Evolutionary conservation across 2,113 vertebrate genomes (phyloP), one percentile per base, ranked within the genome.

Genomic region (Prietella phreatophila): DNA sequence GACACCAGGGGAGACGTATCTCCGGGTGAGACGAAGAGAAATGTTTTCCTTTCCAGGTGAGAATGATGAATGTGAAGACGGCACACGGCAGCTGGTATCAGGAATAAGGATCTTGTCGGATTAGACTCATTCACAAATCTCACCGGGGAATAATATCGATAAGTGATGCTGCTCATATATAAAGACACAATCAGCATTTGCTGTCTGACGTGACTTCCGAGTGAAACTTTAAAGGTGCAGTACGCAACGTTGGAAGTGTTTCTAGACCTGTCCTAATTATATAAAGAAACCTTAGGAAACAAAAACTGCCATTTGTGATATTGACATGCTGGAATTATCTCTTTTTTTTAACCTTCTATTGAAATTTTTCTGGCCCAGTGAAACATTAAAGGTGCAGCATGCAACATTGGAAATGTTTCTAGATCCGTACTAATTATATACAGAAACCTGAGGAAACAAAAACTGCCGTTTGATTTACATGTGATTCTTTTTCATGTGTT

Each of bases 1-100:
- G 90, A 91, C 93, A 93, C 93, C 92, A 92, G 58, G 82, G 82
- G n/a, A 58, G 61, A 55, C 33, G 19, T 58, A 67, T 82, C 86
- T 56, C 25, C 19, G 55, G 63, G 69, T 3, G 20, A 60, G 39
- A 20, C 4, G 58, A 61, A 75, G 22, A 78, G 79, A 84, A 65
- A 65, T 22, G 73, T 78, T 84, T 88, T 63, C 39, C 36, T 83
- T 84, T 36, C 36, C 60, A 67, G 71, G 58, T 84, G 58, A 79
- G 82, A 69, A 80, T 88, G 87, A 88, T 88, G 73, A 47, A 85
- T 84, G 87, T 67, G 53, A 67, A 47, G 80, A 55, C 3, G 22
- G 50, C 61, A 2, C 3, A 25, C 2, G 2, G 86, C 79, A n/a
- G 79, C 53, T 36, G 65, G 53, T 61, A 56, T 63, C 60, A 53